These are phyloP conservation scores for Oreochromis tanganicae DNA, from an alignment of 2,113 vertebrate genomes.

Conservation along the genomic window DNA sequence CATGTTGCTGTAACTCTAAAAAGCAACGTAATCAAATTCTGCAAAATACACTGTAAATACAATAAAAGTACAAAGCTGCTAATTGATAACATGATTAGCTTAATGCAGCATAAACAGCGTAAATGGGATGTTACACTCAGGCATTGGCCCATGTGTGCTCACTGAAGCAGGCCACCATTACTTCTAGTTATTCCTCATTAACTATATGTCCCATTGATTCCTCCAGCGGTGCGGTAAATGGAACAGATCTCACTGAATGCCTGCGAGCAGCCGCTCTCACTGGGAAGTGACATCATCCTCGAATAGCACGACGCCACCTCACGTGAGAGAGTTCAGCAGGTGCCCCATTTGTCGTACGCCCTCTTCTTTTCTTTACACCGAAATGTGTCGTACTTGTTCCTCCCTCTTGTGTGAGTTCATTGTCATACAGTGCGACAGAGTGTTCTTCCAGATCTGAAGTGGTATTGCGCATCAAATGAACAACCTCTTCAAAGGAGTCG, in stretches of 20 bases:
- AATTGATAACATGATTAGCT: conserved; percentile 40
- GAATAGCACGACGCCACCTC: neutral
- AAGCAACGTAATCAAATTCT: neutral
- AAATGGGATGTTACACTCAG: conserved; percentile 35
- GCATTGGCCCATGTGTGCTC: conserved; percentile 5
- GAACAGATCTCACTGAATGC: conserved; percentile 43
- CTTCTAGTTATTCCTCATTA: conserved; percentile 59
- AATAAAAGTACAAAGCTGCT: neutral
- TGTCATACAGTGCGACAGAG: neutral
- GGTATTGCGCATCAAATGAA: neutral
- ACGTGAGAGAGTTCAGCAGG: neutral
- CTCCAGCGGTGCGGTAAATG: conserved; percentile 50
- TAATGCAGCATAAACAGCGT: conserved; percentile 25
- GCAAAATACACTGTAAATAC: neutral
- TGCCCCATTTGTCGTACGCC: neutral
- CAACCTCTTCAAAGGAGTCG: neutral
- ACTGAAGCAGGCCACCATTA: conserved; percentile 33
- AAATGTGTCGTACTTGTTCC: neutral
- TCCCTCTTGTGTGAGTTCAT: neutral
- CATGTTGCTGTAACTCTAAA: neutral
- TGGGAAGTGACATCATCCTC: neutral
- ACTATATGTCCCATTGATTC: conserved; percentile 57
- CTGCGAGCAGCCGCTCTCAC: conserved; percentile 27
- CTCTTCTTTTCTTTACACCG: neutral
- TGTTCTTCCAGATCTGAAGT: neutral